These are phyloP conservation scores for Hyposoter dolosus DNA, from an alignment of 2,888 invertebrate genomes.

Conservation along the genomic window DNA sequence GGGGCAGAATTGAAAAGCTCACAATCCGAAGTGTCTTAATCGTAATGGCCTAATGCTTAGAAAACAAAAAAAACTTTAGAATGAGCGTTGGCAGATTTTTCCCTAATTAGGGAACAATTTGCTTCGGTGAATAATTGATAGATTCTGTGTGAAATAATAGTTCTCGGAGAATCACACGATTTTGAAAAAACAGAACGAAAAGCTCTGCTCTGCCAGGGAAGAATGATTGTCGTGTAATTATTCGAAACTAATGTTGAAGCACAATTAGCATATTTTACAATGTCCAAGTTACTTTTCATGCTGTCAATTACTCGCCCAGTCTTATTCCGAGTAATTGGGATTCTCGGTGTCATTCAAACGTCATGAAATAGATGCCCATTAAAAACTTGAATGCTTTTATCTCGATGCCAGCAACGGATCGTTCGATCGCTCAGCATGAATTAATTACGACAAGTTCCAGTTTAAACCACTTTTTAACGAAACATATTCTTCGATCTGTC, in stretches of 20 bases:
- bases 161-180: not conserved
- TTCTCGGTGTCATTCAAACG: not conserved
- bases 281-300: not conserved
- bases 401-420: slow-evolving; percentile 14
- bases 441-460: not conserved
- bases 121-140: not conserved
- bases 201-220: not conserved
- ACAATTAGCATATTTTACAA: not conserved
- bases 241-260: slow-evolving; percentile 1
- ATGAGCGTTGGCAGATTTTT: not conserved
- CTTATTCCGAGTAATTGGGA: not conserved
- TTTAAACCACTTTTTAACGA: not conserved
- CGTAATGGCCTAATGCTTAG: not conserved
- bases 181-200: not conserved
- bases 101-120: not conserved
- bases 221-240: not conserved
- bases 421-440: slow-evolving; percentile 40
- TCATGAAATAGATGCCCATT: slow-evolving; percentile 21
- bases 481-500: no score
- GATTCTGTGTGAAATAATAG: not conserved
- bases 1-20: slow-evolving; percentile 5
- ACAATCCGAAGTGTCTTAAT: not conserved
- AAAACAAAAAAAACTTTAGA: not conserved
- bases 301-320: not conserved
- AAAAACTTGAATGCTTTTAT: slow-evolving; percentile 30